Conservation (phyloP, 2,888 invertebrate genomes). For the Drosophila meridionalis region DNA sequence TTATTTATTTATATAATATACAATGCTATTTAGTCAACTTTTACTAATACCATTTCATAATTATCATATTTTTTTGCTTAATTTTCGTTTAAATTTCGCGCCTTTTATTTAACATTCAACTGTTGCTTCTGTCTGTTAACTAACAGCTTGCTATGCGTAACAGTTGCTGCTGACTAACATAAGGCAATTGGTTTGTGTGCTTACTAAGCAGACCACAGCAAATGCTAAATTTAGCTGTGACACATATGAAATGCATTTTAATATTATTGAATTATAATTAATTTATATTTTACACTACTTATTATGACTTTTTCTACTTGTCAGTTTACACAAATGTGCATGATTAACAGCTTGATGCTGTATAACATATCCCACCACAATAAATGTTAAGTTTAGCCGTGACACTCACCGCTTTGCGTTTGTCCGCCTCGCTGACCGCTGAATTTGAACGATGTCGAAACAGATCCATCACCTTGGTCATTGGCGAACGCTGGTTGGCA, state of each 20-base stretch:
- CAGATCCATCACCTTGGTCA: constrained; percentile 96
- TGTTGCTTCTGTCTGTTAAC: not conserved
- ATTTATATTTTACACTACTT: not conserved
- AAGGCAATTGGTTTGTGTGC: constrained; percentile 25
- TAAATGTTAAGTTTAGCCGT: constrained; percentile 30
- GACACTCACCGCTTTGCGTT: constrained; percentile 89
- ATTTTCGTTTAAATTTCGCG: constrained; percentile 5
- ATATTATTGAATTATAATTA: no score
- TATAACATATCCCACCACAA: not conserved
- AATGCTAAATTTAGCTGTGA: not conserved
- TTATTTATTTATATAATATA: not conserved
- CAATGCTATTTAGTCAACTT: not conserved
- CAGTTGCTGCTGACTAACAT: constrained; percentile 14
- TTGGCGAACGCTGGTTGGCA: constrained; percentile 88
- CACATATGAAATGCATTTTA: not conserved
- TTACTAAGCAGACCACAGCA: not conserved
- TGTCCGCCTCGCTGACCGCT: constrained; percentile 89
- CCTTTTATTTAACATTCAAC: not conserved
- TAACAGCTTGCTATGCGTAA: not conserved
- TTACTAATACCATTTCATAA: not conserved
- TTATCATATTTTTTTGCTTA: not conserved
- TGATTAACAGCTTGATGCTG: not conserved
- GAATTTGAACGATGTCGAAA: constrained; percentile 92
- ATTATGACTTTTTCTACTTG: not conserved
- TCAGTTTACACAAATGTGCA: no score